Conservation (phyloP, 2,113 vertebrate genomes). For the Narcine bancroftii region DNA sequence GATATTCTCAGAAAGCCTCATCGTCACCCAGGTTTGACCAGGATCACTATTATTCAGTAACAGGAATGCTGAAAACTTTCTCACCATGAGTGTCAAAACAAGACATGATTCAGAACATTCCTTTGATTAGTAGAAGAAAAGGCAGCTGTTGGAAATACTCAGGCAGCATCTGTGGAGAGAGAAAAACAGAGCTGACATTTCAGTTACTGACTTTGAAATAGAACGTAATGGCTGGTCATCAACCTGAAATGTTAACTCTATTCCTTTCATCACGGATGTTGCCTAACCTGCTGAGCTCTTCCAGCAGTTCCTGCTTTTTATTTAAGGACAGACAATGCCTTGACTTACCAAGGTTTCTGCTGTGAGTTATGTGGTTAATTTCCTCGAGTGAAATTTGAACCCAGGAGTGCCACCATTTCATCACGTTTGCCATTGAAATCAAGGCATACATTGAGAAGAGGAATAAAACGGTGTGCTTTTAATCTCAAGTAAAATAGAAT, state of each 20-base stretch:
- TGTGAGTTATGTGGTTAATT: neutral
- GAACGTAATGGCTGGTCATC: too few species aligned
- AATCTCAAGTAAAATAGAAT: neutral
- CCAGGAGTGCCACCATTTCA: neutral
- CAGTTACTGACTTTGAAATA: too few species aligned
- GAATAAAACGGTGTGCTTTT: neutral
- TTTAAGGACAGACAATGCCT: neutral
- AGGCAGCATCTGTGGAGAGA: too few species aligned
- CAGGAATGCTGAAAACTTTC: neutral
- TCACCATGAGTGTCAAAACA: neutral
- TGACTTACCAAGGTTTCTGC: neutral
- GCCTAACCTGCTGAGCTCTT: too few species aligned
- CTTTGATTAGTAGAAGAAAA: too few species aligned
- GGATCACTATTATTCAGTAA: neutral
- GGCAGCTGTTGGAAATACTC: too few species aligned
- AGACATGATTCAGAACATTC: neutral
- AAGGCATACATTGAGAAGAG: neutral
- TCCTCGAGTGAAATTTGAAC: neutral
- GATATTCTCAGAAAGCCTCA: too few species aligned
- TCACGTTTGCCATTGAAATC: neutral
- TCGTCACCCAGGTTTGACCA: neutral
- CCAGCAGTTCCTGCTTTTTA: too few species aligned
- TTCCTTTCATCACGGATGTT: too few species aligned
- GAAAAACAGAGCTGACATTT: too few species aligned
- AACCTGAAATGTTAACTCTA: too few species aligned